Conservation (phyloP, 2,797 vertebrate genomes). For the Labeo calbasu region DNA sequence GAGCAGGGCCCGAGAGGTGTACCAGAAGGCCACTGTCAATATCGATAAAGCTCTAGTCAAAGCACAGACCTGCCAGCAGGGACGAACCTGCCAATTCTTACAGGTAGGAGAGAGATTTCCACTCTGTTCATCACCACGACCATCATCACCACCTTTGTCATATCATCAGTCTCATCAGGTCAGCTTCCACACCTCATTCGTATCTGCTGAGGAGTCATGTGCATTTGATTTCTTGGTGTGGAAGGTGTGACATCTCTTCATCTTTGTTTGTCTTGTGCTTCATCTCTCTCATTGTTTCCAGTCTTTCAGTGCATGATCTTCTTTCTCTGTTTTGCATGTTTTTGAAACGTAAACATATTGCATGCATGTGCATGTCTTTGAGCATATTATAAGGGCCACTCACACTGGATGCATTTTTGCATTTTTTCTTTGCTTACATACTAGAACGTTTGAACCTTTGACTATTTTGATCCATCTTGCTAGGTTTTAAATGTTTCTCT, state of each 20-base stretch:
- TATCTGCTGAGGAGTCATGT: slow-evolving; percentile 18
- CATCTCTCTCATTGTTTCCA: neutral
- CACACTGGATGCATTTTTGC: neutral
- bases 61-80: slow-evolving; percentile 87
- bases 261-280: slow-evolving; percentile 17
- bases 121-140: neutral
- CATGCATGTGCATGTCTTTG: slow-evolving; percentile 24
- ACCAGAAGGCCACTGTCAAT: slow-evolving; percentile 94
- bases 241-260: slow-evolving; percentile 25
- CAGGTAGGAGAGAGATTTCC: slow-evolving; percentile 83
- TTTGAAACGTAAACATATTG: neutral
- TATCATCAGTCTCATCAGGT: slow-evolving; percentile 50
- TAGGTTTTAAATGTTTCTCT: slow-evolving; percentile 2
- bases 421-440: neutral
- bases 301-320: slow-evolving; percentile 16
- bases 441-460: neutral
- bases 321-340: slow-evolving; percentile 26
- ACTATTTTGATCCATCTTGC: neutral
- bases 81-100: slow-evolving; percentile 92
- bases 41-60: slow-evolving; percentile 92
- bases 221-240: slow-evolving; percentile 29
- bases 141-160: slow-evolving; percentile 25
- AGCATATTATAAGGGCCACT: neutral
- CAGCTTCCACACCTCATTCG: slow-evolving; percentile 25
- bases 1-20: slow-evolving; percentile 95